Evolutionary conservation across 2,888 invertebrate species (phyloP), one percentile per base, ranked within the genome.

Genomic region (Trichacis sp.): DNA sequence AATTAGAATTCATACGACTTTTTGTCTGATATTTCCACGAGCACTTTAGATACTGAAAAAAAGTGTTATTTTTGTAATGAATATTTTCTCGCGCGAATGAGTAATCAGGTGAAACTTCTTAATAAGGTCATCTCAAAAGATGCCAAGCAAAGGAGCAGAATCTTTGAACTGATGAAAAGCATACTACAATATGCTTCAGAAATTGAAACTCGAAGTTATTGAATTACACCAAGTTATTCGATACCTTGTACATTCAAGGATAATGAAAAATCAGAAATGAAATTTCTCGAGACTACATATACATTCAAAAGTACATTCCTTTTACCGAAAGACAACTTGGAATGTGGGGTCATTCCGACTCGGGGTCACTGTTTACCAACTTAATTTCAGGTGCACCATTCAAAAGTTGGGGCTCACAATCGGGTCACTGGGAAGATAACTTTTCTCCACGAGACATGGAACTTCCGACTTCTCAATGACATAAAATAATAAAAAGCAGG

Each of bases 151-250:
- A 19, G 50, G 19, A 50, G 50, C 19, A 9, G 19, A 50, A 38
- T 38, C 36, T 50, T n/a, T n/a, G 29, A 12, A 33, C 48, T 33
- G 11, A 15, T 15, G 33, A 48, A 47, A 47, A 14, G 29, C 14
- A 47, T 47, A 47, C 47, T 46, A 42, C 30, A 51, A 54, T 54
- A 15, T 49, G 24, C 42, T 30, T 50, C 38, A 9, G 17, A 9
- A 47, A 29, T 52, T 18, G 47, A 55, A 45, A 50, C 43, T 60
- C 36, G 55, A 51, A 54, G 55, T 50, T 50, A 43, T 20, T 20
- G 50, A 47, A 12, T 15, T 29, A 1, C 24, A 47, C 46, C 46
- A 47, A 47, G 29, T 29, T 9, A 29, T 29, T 29, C 9, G 29
- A 29, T 29, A 4, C 29, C 29, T 6, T 9, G 29, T 4, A 4